Evolutionary conservation across 2,888 invertebrate genomes (phyloP).

Genomic region (Cephalotes varians): DNA sequence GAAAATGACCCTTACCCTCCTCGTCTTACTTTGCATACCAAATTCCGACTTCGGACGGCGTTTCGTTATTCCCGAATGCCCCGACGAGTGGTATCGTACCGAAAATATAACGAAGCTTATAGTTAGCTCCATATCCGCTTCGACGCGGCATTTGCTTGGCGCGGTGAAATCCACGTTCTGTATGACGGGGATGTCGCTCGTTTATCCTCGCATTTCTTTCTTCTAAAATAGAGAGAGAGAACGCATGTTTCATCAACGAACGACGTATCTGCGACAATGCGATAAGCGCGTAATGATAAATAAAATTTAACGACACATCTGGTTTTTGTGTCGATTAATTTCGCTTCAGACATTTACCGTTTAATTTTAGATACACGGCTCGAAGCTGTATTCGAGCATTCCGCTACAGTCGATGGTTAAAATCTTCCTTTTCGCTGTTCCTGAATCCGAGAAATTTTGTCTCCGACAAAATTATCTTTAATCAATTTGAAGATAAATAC

Average conservation of each 20-base stretch:
- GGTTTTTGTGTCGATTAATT: background rate
- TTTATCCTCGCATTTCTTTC: background rate
- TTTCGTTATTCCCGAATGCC: background rate
- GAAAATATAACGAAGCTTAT: constrained; percentile 12
- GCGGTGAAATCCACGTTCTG: constrained; percentile 12
- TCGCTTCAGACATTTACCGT: background rate
- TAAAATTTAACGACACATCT: background rate
- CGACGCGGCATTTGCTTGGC: background rate
- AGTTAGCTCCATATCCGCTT: background rate
- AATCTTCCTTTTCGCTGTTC: background rate
- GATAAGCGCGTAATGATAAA: background rate
- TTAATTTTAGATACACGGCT: background rate
- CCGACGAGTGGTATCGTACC: background rate
- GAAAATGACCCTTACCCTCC: background rate
- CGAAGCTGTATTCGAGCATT: no score
- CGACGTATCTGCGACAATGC: background rate
- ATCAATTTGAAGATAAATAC: constrained; percentile 8
- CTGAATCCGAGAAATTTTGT: background rate
- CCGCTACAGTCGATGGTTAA: background rate
- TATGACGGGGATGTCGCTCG: background rate
- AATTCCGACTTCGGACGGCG: background rate
- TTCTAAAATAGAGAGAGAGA: background rate
- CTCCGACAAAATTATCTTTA: background rate
- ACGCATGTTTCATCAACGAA: background rate
- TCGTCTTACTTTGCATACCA: background rate